A percentile compares a stretch with the other conserved stretches of the same genome.
phyloP scores from a whole-genome alignment of 92 coral and sea anemone genomes.

The Epizoanthus ramosus region DNA sequence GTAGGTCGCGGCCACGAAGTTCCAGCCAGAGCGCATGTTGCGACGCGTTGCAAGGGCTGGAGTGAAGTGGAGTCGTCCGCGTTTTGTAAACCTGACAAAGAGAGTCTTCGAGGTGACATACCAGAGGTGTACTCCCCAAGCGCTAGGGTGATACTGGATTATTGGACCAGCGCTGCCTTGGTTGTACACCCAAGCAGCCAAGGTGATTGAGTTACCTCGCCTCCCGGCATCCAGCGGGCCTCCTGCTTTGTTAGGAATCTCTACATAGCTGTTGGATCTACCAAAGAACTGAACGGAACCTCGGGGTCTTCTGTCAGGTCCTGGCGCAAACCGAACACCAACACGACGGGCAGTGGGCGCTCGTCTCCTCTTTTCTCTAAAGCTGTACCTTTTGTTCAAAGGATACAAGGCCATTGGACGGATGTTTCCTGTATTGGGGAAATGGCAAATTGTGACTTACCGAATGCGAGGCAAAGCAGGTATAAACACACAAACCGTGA shows the following conservation, averaged over 20 bases:
- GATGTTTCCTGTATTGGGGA: conserved; percentile 17
- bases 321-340: conserved; percentile 61
- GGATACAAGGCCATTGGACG: conserved; percentile 79
- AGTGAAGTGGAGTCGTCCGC: conserved; percentile 51
- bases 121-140: conserved; percentile 73
- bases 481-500: not conserved
- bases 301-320: conserved; percentile 70
- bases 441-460: not conserved
- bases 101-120: conserved; percentile 48
- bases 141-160: conserved; percentile 62
- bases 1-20: conserved; percentile 69
- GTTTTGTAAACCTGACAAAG: conserved; percentile 59
- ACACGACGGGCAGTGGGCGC: conserved; percentile 71
- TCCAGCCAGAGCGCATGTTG: conserved; percentile 48
- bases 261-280: conserved; percentile 68
- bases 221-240: conserved; percentile 62
- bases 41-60: conserved; percentile 48
- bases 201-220: conserved; percentile 56
- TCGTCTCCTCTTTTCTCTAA: conserved; percentile 54
- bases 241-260: conserved; percentile 67
- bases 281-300: conserved; percentile 75
- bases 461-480: not conserved
- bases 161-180: conserved; percentile 66
- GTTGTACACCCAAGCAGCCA: conserved; percentile 63
- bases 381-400: conserved; percentile 56